These are phyloP conservation scores for Agrilus mali DNA, from an alignment of 2,888 invertebrate genomes.

Conservation along the genomic window DNA sequence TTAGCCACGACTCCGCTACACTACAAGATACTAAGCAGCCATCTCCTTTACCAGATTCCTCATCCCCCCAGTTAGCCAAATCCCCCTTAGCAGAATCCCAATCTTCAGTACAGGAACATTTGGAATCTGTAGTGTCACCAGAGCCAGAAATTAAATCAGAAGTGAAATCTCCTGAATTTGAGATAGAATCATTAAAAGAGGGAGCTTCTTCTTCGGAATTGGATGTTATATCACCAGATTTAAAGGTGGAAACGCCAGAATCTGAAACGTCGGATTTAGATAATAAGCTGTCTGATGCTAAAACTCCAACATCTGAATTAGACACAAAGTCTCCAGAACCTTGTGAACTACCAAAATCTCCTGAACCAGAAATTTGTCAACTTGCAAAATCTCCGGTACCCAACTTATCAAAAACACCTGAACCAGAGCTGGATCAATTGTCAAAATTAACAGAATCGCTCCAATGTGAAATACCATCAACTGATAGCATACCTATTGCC, in stretches of 20 bases:
- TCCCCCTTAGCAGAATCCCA: no score
- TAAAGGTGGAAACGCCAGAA: slow-evolving; percentile 3
- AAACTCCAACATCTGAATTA: no score
- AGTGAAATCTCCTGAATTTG: slow-evolving; percentile 1
- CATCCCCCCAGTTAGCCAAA: not conserved
- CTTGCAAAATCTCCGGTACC: slow-evolving; percentile 4
- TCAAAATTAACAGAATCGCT: slow-evolving; percentile 5
- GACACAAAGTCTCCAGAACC: slow-evolving; percentile 1
- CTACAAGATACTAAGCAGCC: not conserved
- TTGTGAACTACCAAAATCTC: slow-evolving; percentile 1
- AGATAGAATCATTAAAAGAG: not conserved
- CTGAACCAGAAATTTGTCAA: slow-evolving; percentile 5
- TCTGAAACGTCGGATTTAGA: not conserved
- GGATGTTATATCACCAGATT: not conserved
- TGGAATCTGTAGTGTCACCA: slow-evolving; percentile 1
- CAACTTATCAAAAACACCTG: slow-evolving; percentile 3
- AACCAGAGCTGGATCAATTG: slow-evolving; percentile 5
- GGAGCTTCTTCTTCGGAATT: not conserved
- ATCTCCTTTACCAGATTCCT: not conserved
- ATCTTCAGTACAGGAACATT: no score
- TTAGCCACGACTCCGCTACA: not conserved
- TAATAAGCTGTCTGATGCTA: not conserved
- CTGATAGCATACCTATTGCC: not conserved
- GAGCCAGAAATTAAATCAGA: slow-evolving; percentile 1
- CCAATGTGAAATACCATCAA: slow-evolving; percentile 1